Percentiles rank a stretch among this genome's conserved stretches.
Evolutionary conservation across 2,113 vertebrate species (phyloP).

Genomic region (Zosterops hypoxanthus): DNA sequence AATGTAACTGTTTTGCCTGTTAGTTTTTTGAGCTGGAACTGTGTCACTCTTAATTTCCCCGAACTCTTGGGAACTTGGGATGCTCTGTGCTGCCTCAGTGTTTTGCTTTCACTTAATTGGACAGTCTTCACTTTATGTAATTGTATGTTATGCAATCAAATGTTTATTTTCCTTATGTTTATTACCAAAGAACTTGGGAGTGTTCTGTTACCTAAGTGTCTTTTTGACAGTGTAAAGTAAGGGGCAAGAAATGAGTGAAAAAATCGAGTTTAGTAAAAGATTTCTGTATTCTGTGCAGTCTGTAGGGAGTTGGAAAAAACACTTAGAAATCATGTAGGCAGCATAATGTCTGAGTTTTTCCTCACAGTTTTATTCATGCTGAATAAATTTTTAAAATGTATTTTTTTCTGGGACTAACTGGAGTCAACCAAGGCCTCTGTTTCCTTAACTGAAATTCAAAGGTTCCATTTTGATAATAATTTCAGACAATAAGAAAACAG

Average conservation of each 20-base stretch:
- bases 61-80: background rate
- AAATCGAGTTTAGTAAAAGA: background rate
- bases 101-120: slow-evolving; percentile 26
- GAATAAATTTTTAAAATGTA: background rate
- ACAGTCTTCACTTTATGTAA: slow-evolving; percentile 11
- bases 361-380: background rate
- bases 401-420: background rate
- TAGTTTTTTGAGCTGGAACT: background rate
- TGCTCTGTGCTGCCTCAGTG: background rate
- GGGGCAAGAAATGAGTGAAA: background rate
- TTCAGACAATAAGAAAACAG: background rate
- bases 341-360: background rate
- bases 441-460: background rate
- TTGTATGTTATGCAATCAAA: background rate
- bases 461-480: background rate
- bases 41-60: background rate
- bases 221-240: background rate
- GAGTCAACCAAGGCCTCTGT: background rate
- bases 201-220: background rate
- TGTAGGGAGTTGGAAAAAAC: background rate
- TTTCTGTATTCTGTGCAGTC: background rate
- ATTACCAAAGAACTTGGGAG: background rate
- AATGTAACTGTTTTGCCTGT: background rate
- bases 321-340: background rate
- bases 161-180: slow-evolving; percentile 41